Conservation (phyloP, 2,113 vertebrate species). For the Microcebus lehilahytsara region DNA sequence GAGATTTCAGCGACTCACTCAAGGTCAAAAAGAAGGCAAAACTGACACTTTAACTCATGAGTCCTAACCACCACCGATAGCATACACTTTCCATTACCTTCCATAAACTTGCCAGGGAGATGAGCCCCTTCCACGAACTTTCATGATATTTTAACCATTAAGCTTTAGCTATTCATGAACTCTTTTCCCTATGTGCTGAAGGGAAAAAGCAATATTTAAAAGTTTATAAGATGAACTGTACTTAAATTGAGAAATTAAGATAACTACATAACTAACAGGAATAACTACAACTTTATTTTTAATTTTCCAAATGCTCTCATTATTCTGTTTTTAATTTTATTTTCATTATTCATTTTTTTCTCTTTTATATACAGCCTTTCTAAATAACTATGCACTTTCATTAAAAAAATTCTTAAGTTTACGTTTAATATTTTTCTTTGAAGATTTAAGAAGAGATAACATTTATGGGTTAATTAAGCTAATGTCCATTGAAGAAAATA, state of each 20-base stretch:
- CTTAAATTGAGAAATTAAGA: background rate
- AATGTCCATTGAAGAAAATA: background rate
- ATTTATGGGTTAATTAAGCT: background rate
- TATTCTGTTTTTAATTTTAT: too few relatives aligned
- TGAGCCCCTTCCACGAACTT: background rate
- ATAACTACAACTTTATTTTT: background rate
- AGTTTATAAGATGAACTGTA: background rate
- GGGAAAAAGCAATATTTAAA: background rate
- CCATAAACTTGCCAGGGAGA: background rate
- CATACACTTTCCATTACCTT: fast-evolving
- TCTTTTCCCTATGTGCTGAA: background rate
- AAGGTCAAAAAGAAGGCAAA: background rate
- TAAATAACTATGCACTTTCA: background rate
- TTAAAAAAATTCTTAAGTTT: background rate
- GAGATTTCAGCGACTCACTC: background rate
- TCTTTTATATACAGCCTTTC: background rate
- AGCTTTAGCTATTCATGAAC: background rate
- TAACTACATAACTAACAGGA: background rate
- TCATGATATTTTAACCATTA: background rate
- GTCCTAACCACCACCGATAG: fast-evolving
- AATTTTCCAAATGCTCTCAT: background rate
- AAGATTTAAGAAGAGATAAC: background rate
- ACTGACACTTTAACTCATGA: too few relatives aligned
- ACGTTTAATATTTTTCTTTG: background rate
- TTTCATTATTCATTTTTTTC: background rate